Evolutionary conservation across 1,140 invertebrate species (phyloP), one percentile per base, ranked within the genome.

Genomic region (Zaprionus kolodkinae): DNA sequence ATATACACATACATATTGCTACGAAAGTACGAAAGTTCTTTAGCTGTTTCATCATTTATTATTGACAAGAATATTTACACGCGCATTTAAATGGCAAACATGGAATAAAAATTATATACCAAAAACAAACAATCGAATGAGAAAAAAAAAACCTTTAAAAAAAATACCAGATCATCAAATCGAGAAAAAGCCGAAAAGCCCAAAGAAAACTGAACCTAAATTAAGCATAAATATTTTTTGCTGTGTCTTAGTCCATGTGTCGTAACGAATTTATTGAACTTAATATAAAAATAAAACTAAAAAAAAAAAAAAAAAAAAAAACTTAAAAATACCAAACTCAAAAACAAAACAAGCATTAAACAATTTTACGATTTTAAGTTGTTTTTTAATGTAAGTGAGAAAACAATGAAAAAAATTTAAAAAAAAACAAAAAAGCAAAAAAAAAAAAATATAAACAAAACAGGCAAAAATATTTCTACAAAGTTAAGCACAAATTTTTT

Each of bases 151-250:
- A 21, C 6, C 40, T 7, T 27, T 3, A 30, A 62, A 55, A 63
- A 63, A 48, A 56, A 64, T 55, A 68, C 54, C 43, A 68, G 40
- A 59, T 38, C 27, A 59, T 27, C 65, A 73, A 67, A 48, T 17
- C 48, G 62, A 33, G 54, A 55, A 71, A 55, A 33, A 67, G 60
- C 40, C 40, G 9, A 54, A 50, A 66, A 67, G 25, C 7, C 40
- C 40, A 59, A 55, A 50, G 50, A 50, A 76, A 76, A 84, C 73
- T 74, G 69, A 78, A 82, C 59, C 55, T 89, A 88, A 89, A 89
- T 89, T 88, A 88, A 88, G 84, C 78, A 88, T 88, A 73, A 88
- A 88, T 88, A 89, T 88, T 88, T 88, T 88, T 88, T 88, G 85
- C 84, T 88, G 84, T 88, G 84, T 88, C 85, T 88, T 88, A 88